Percentiles rank a stretch among this genome's conserved stretches.
Conservation (phyloP, 2,113 vertebrate species). For the Boleophthalmus pectinirostris region DNA sequence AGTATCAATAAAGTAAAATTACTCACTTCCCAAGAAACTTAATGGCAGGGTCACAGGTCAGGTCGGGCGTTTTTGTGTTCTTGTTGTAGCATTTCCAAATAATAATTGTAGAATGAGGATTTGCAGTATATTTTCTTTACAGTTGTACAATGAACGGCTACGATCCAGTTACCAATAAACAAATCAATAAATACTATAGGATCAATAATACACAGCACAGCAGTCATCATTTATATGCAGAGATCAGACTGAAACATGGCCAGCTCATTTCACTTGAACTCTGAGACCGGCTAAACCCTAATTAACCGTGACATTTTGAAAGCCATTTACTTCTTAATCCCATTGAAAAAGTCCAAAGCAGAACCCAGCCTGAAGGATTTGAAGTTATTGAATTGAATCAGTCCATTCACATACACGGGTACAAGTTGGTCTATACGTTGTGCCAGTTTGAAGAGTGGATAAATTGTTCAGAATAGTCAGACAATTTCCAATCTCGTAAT, state of each 20-base stretch:
- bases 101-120: too few relatives aligned
- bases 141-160: background rate
- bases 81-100: too few relatives aligned
- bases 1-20: too few relatives aligned
- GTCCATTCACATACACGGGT: background rate
- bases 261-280: constrained; percentile 6
- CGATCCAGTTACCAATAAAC: background rate
- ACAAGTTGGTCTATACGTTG: background rate
- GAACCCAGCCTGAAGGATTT: background rate
- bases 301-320: constrained; percentile 5
- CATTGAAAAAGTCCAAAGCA: background rate
- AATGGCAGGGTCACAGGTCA: too few relatives aligned
- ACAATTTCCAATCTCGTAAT: background rate
- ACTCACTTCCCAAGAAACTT: too few relatives aligned
- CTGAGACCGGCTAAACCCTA: background rate
- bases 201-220: background rate
- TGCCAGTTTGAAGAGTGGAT: background rate
- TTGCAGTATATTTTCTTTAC: background rate
- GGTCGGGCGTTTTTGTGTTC: too few relatives aligned
- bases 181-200: background rate
- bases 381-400: background rate
- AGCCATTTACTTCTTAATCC: background rate
- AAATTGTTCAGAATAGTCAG: background rate
- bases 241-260: background rate
- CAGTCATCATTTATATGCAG: background rate